Base-by-base conservation (phyloP, 1,140 invertebrate genomes). In the Lordiphosa clarofinis region DNA sequence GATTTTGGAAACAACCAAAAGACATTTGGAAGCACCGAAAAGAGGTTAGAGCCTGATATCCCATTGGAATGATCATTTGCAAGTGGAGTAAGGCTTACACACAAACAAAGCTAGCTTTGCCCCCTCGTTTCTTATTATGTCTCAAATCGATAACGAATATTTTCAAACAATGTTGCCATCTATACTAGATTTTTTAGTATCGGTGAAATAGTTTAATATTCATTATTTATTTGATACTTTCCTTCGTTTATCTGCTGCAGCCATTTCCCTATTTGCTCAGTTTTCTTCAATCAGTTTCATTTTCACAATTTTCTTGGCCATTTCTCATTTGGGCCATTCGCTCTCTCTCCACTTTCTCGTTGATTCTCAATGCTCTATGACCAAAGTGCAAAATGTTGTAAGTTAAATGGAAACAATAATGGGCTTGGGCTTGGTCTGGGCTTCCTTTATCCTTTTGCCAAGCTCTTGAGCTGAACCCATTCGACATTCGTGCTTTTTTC, bases 401-500 rank as follows among this genome's bases (percentile, higher is more conserved):
- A 82, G 78, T 82, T 82, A 84, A 82, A 82, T 82, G 78, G 73
- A 84, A 84, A 84, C 78, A 84, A 82, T 82, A 82, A 84, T 82
- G 78, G 76, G 78, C 62, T 66, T 50, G 58, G 52, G 58, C 56
- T 39, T 47, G 58, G 52, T 52, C 56, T 39, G 48, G 12, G 52
- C 46, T 46, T 37, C 31, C 28, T 35, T 35, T 33, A 24, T 38
- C 40, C 11, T 37, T 10, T 47, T 48, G 33, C 38, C 24, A 19
- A 13, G 44, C 31, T 35, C 31, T 37, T 37, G 40, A 33, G 39
- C 39, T 50, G 44, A 47, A 21, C 39, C 40, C 43, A 46, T 46
- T 46, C 43, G 43, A 46, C 43, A 46, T 46, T 33, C 24, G 43
- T 46, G n/a, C 24, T 46, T 46, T n/a, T 46, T 46, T 21, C 31